These are phyloP conservation scores for Monopterus albus DNA, from an alignment of 2,113 vertebrate genomes.

Conservation along the genomic window DNA sequence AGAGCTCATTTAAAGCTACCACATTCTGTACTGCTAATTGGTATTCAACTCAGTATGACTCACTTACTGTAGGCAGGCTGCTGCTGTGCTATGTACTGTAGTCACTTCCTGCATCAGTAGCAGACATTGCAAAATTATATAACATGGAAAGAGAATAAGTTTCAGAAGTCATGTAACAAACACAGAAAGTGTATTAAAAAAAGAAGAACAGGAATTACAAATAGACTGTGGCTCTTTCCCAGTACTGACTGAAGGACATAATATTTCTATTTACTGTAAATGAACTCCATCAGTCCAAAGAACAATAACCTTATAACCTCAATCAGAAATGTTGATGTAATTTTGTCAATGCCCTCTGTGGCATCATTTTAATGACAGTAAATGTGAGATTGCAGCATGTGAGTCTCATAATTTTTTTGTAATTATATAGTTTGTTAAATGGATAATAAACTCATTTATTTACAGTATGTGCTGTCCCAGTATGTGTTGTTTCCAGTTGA, in stretches of 20 bases:
- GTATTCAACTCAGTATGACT: constrained; percentile 48
- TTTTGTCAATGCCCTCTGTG: not conserved
- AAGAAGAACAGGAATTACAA: not conserved
- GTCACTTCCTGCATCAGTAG: constrained; percentile 2
- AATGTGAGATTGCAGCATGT: not conserved
- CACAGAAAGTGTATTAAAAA: constrained; percentile 14
- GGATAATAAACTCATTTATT: not conserved
- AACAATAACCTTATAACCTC: too few species aligned
- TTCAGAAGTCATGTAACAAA: constrained; percentile 20
- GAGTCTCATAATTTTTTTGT: not conserved
- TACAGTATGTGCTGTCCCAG: not conserved
- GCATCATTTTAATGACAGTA: not conserved
- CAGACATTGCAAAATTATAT: constrained; percentile 14
- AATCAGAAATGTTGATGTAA: not conserved
- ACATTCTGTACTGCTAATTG: constrained; percentile 30
- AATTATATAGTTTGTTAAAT: not conserved
- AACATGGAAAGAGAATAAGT: constrained; percentile 1
- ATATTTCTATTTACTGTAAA: not conserved
- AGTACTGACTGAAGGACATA: not conserved
- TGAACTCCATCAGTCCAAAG: not conserved
- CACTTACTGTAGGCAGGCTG: constrained; percentile 53
- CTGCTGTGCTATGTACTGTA: constrained; percentile 11
- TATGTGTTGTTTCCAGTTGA: too few species aligned
- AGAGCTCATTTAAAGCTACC: constrained; percentile 41
- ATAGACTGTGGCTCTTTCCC: not conserved